phyloP scores from a whole-genome alignment of 2,797 vertebrate species.

The Coccyzus lansbergi region DNA sequence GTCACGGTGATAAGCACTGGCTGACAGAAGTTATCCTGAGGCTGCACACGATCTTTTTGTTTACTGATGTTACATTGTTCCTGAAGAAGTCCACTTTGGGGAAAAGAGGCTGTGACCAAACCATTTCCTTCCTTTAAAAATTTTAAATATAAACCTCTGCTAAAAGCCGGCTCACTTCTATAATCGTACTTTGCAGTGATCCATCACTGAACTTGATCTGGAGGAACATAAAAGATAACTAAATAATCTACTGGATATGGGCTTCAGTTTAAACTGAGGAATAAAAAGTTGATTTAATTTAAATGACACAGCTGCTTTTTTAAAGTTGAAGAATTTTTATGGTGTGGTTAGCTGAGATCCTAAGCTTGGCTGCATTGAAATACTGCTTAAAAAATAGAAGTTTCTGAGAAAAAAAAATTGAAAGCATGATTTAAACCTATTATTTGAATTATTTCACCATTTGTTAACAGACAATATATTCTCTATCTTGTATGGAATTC shows the following conservation, averaged over 20 bases:
- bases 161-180: not conserved
- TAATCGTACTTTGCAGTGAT: not conserved
- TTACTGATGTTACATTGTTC: not conserved
- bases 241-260: not conserved
- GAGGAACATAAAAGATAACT: not conserved
- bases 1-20: not conserved
- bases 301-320: not conserved
- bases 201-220: not conserved
- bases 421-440: not conserved
- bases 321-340: not conserved
- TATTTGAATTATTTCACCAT: not conserved
- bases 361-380: not conserved
- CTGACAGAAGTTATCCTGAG: not conserved
- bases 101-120: not conserved
- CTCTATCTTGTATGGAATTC: not conserved
- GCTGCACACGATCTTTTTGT: not conserved
- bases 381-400: not conserved
- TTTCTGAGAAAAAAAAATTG: not conserved
- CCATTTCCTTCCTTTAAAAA: not conserved
- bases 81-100: not conserved
- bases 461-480: not conserved
- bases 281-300: not conserved
- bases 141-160: rapidly evolving
- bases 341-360: not conserved
- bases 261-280: not conserved